Percentiles rank a stretch among this genome's conserved stretches.
phyloP scores from a whole-genome alignment of 2,888 invertebrate genomes.

The Sesamia inferens region DNA sequence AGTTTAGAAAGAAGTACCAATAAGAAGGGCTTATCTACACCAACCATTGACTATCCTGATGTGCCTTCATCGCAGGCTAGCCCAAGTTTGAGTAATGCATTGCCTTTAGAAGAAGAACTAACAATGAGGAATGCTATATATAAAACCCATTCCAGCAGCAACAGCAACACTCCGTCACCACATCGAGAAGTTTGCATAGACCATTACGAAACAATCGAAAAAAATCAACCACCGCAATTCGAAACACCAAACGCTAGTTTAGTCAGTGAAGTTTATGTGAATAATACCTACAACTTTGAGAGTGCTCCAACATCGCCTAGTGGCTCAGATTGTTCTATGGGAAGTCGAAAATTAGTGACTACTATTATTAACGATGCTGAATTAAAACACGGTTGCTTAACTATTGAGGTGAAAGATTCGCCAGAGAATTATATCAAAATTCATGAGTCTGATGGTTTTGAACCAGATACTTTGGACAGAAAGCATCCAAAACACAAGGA shows the following conservation, averaged over 20 bases:
- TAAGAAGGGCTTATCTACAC: constrained; percentile 89
- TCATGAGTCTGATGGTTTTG: constrained; percentile 95
- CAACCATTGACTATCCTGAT: constrained; percentile 91
- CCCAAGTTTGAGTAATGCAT: constrained; percentile 92
- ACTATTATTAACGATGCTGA: constrained; percentile 85
- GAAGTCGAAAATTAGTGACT: constrained; percentile 89
- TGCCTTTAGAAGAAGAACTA: constrained; percentile 95
- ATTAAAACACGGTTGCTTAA: constrained; percentile 94
- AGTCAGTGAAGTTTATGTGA: constrained; percentile 94
- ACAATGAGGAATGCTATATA: constrained; percentile 94
- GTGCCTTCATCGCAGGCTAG: constrained; percentile 92
- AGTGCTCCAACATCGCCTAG: constrained; percentile 90
- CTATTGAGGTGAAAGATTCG: constrained; percentile 95
- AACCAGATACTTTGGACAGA: constrained; percentile 96
- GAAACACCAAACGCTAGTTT: constrained; percentile 83
- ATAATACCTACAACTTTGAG: constrained; percentile 92
- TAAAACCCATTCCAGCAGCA: constrained; percentile 90
- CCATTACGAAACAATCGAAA: constrained; percentile 84
- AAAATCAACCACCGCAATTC: constrained; percentile 66
- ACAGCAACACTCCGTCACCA: constrained; percentile 86
- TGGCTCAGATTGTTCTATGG: constrained; percentile 90
- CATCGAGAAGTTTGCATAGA: constrained; percentile 77
- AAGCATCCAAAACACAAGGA: constrained; percentile 91
- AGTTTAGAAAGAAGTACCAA: constrained; percentile 92
- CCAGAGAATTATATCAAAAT: constrained; percentile 94